Evolutionary conservation across 1,140 invertebrate species (phyloP).

Genomic region (Rhopalosiphum maidis): DNA sequence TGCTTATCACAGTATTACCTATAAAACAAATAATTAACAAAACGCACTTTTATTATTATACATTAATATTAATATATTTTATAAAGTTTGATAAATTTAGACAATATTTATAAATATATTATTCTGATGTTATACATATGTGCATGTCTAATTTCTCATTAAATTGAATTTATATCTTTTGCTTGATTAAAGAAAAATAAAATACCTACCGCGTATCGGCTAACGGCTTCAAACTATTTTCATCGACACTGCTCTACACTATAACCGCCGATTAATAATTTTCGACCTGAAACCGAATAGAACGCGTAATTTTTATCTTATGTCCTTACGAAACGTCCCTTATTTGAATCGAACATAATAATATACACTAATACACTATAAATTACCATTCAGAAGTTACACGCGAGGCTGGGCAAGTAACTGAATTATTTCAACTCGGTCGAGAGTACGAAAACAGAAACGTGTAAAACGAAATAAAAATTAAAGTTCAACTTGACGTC

Average conservation of each 20-base stretch:
- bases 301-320: not conserved
- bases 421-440: not conserved
- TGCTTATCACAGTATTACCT: not conserved
- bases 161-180: not conserved
- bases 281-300: not conserved
- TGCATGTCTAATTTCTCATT: not conserved
- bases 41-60: not conserved
- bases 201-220: not conserved
- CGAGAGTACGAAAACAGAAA: not conserved
- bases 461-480: not conserved
- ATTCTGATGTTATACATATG: not conserved
- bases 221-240: not conserved
- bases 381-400: not conserved
- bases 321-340: too few relatives aligned
- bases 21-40: not conserved
- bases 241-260: not conserved
- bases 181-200: not conserved
- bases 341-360: not conserved
- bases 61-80: not conserved
- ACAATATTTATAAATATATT: not conserved
- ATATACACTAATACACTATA: not conserved
- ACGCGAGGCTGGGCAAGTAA: not conserved
- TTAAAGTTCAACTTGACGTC: not conserved
- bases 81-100: not conserved
- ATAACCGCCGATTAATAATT: not conserved